Conservation (phyloP, 2,113 vertebrate species). For the Petaurus breviceps region DNA sequence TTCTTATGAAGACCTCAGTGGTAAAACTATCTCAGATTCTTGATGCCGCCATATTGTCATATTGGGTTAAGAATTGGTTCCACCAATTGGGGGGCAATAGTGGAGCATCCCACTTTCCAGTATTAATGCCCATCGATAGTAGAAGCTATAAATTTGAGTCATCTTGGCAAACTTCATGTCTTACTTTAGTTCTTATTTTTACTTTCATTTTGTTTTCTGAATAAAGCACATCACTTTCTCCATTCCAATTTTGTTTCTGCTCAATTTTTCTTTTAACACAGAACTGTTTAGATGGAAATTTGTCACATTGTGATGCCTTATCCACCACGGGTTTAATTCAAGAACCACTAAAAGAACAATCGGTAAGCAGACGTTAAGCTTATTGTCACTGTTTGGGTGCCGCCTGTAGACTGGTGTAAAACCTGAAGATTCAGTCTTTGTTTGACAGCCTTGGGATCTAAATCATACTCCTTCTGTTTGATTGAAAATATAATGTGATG, state of each 20-base stretch:
- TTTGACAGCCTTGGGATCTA: background rate
- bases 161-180: too few relatives aligned
- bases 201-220: background rate
- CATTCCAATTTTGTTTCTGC: background rate
- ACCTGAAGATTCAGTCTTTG: background rate
- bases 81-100: background rate
- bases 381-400: background rate
- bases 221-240: background rate
- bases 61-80: conserved; percentile 23
- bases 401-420: background rate
- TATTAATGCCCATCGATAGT: background rate
- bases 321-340: background rate
- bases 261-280: conserved; percentile 50
- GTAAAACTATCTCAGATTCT: background rate
- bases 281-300: conserved; percentile 66
- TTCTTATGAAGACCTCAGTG: conserved; percentile 2
- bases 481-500: background rate
- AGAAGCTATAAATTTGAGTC: background rate
- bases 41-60: background rate
- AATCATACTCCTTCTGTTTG: background rate
- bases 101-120: background rate
- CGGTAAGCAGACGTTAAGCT: conserved; percentile 69
- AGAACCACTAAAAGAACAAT: background rate
- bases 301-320: background rate
- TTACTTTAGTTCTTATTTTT: background rate